phyloP scores from a whole-genome alignment of 2,113 vertebrate species.

The Tichodroma muraria region DNA sequence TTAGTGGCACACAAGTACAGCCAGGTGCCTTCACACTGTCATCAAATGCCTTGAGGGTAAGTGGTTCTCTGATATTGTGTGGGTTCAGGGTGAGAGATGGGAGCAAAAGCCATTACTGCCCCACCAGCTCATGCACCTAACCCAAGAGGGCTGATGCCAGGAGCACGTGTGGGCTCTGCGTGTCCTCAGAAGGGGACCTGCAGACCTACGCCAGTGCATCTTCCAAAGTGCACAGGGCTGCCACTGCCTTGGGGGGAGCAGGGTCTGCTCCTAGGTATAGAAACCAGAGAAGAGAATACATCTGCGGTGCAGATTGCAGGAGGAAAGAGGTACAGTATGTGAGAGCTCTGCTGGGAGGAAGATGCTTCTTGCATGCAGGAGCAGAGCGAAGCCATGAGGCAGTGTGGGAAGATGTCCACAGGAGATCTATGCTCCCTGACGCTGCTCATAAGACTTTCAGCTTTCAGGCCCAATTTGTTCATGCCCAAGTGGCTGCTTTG shows the following conservation, averaged over 20 bases:
- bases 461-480: neutral
- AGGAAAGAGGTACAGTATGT: neutral
- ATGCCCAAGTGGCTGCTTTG: neutral
- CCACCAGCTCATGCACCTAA: neutral
- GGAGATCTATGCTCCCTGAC: neutral
- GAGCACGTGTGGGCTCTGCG: rapidly evolving
- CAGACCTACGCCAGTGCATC: neutral
- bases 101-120: neutral
- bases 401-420: neutral
- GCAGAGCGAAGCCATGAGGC: neutral
- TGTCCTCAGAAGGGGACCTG: neutral
- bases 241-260: neutral
- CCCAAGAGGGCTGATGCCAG: neutral
- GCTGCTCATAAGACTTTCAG: neutral
- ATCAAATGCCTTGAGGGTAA: neutral
- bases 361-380: neutral
- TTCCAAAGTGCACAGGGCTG: neutral
- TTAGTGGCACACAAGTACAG: neutral
- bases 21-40: neutral
- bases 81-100: neutral
- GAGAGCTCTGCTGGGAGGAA: neutral
- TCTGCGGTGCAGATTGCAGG: neutral
- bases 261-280: neutral
- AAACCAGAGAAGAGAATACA: neutral
- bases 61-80: neutral